A percentile compares a stretch with the other conserved stretches of the same genome.
Evolutionary conservation across 1,140 invertebrate genomes (phyloP).

Genomic region (Chironomus tepperi): DNA sequence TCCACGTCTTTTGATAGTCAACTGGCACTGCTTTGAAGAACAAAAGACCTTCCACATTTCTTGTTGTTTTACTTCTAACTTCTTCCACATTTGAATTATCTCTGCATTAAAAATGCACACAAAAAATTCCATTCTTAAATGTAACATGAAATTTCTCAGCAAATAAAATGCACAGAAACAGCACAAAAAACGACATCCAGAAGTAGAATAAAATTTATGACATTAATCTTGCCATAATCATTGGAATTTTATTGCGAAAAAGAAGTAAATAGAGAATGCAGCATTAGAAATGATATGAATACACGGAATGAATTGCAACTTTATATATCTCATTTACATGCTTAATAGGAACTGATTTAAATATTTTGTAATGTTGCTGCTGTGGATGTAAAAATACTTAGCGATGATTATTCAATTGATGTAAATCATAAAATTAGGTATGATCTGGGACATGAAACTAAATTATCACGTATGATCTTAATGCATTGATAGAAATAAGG

Average conservation of each 20-base stretch:
- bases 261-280: background rate
- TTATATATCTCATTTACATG: too few species aligned
- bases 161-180: background rate
- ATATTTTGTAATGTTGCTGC: too few species aligned
- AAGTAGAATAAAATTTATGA: background rate
- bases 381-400: background rate
- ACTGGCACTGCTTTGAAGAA: background rate
- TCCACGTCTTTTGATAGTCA: background rate
- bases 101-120: background rate
- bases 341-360: too few species aligned
- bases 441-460: too few species aligned
- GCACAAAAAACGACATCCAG: background rate
- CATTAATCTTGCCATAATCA: background rate
- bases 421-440: background rate
- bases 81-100: background rate
- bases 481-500: too few species aligned
- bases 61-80: background rate
- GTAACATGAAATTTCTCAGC: slow-evolving; percentile 7
- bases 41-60: background rate
- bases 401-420: background rate
- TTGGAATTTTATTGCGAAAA: background rate
- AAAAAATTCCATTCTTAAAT: slow-evolving; percentile 15
- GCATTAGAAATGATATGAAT: too few species aligned
- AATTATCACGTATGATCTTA: too few species aligned
- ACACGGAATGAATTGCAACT: too few species aligned